A percentile compares a stretch with the other conserved stretches of the same genome.
These are phyloP conservation scores for Onychomys leucogaster DNA, from an alignment of 2,797 vertebrate genomes.

Conservation along the genomic window DNA sequence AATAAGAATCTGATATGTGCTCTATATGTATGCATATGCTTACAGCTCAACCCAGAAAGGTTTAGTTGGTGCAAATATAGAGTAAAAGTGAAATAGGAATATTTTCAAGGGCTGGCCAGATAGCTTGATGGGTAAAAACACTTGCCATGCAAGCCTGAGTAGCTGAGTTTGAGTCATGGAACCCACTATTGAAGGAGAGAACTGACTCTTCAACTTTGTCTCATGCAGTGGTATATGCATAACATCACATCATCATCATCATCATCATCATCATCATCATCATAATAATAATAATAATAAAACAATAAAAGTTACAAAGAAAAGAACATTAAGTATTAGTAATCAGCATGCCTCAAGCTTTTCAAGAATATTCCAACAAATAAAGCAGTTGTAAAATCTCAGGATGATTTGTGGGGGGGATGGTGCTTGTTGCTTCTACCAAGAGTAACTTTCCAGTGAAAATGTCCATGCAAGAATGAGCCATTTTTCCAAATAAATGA, in stretches of 20 bases:
- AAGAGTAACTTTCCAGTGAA: neutral
- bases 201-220: neutral
- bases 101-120: neutral
- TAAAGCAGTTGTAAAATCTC: neutral
- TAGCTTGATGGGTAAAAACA: neutral
- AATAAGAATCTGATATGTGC: neutral
- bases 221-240: neutral
- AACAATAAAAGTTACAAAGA: neutral
- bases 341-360: neutral
- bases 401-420: neutral
- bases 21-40: neutral
- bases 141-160: neutral
- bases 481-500: neutral
- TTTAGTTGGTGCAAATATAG: neutral
- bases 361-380: neutral
- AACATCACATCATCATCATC: too few relatives aligned
- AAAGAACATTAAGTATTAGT: neutral
- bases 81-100: neutral
- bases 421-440: neutral
- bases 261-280: too few relatives aligned
- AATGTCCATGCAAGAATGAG: neutral
- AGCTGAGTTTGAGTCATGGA: neutral
- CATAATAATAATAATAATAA: neutral
- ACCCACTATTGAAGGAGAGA: neutral
- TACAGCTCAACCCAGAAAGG: neutral